Evolutionary conservation across 2,888 invertebrate species (phyloP), one percentile per base, ranked within the genome.

Genomic region (Cetonia aurata): DNA sequence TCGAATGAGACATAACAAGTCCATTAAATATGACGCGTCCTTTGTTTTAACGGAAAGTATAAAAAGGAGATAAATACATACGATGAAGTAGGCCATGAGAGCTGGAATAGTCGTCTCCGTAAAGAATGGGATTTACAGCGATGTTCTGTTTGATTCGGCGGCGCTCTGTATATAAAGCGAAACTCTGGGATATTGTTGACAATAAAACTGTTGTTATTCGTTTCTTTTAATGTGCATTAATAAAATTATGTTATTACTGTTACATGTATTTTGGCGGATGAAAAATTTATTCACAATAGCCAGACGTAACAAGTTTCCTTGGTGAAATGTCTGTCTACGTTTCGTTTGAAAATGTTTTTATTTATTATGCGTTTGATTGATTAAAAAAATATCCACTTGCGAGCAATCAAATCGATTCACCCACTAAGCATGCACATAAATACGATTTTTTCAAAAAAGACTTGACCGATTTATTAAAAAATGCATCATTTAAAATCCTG

Each of bases 191-290:
- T 25, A 41, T 56, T 56, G 37, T 13, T 41, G 41, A 37, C 56
- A 56, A 56, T 56, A 56, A 56, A 56, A 56, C 13, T 13, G 53
- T 53, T 53, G 53, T 53, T 53, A 53, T 53, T 53, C 53, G 12
- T 25, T 31, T 13, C 10, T 25, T 56, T 56, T 56, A 37, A 56
- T 37, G 41, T 9, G 12, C 15, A n/a, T 2, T 56, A 56, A 56
- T 56, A 56, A 56, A 56, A 56, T 37, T 56, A 56, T 56, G 13
- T 53, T 53, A 53, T 31, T 19, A 53, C 25, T 25, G 25, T 25
- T 25, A 25, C 25, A 25, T 53, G 31, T 53, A 53, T 25, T 53
- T 12, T 31, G 31, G 31, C 53, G 12, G 13, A 41, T 56, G 37
- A 37, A 13, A 41, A 9, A 37, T 56, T 37, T 56, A 56, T 56